Base-by-base conservation (phyloP, 2,888 invertebrate genomes). In the Sussaba pulchella region DNA sequence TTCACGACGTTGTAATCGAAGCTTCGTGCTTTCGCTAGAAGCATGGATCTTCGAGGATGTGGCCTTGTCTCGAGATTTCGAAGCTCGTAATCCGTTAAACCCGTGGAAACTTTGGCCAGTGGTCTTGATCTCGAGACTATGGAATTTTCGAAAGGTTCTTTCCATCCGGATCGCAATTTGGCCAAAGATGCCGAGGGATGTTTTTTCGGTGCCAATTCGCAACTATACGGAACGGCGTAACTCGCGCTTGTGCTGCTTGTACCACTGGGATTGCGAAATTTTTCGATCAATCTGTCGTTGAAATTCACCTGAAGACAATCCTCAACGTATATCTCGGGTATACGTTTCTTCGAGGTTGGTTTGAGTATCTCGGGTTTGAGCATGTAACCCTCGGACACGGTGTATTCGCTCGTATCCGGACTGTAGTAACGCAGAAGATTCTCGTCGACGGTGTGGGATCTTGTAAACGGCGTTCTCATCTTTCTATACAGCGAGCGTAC, bases 401-500 rank as follows among this genome's bases (percentile, higher is more conserved):
- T 90, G 87, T 90, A 91, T 84, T 91, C 91, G 86, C 90, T 91
- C 83, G 91, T 89, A 59, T 89, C 89, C 63, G 91, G 90, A 81
- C 89, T 90, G 86, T 90, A 89, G 87, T 90, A 89, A 82, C 89
- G 88, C 83, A 92, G 85, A 78, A 91, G 85, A 85, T 89, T 91
- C 85, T 92, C 92, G 87, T 92, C 92, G 87, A 92, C 90, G 82
- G 92, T 92, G 84, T 88, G 91, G 84, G 92, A 92, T 82, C 91
- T 91, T 84, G 90, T 89, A 86, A 92, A 91, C 74, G 92, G 91
- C 83, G 90, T 90, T 87, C 90, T 90, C 89, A 91, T 91, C 89
- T 91, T 92, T 89, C 89, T 91, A 87, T 91, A 92, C 87, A 92
- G 91, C 89, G 92, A 92, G 88, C 92, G 92, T 83, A 92, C 90